phyloP scores from a whole-genome alignment of 2,797 vertebrate genomes.

The Sebastes trivittatus region DNA sequence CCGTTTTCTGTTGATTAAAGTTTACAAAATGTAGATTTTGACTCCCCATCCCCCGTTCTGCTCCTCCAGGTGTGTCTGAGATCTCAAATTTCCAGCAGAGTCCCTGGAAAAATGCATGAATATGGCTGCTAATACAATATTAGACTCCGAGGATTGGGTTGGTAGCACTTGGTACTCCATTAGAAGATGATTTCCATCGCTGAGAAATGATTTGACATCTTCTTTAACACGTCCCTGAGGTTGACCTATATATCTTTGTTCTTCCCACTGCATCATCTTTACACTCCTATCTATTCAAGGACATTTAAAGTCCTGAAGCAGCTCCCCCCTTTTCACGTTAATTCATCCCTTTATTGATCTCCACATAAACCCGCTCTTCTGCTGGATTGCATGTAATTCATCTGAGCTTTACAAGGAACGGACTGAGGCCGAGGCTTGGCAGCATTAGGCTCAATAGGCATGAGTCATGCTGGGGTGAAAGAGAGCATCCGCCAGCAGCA shows the following conservation, averaged over 20 bases:
- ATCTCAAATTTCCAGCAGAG: neutral
- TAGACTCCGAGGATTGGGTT: neutral
- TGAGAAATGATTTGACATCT: neutral
- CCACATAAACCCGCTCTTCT: constrained; percentile 7
- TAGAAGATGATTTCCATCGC: neutral
- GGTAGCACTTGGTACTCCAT: neutral
- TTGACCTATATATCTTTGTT: neutral
- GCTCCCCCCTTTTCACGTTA: neutral
- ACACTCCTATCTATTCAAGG: neutral
- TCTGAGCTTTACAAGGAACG: neutral
- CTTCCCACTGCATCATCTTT: neutral
- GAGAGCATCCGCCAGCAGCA: constrained; percentile 39
- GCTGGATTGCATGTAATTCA: neutral
- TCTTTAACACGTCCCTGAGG: neutral
- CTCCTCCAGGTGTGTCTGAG: neutral
- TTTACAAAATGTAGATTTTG: neutral
- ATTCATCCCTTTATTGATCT: constrained; percentile 15
- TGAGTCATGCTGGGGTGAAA: constrained; percentile 65
- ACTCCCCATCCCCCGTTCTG: neutral
- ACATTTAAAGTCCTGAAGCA: neutral
- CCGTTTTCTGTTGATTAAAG: neutral
- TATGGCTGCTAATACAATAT: neutral
- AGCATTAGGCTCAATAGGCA: constrained; percentile 9
- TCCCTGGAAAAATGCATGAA: neutral
- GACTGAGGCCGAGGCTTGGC: neutral